Evolutionary conservation across 1,140 invertebrate genomes (phyloP).

Genomic region (Panulirus ornatus): DNA sequence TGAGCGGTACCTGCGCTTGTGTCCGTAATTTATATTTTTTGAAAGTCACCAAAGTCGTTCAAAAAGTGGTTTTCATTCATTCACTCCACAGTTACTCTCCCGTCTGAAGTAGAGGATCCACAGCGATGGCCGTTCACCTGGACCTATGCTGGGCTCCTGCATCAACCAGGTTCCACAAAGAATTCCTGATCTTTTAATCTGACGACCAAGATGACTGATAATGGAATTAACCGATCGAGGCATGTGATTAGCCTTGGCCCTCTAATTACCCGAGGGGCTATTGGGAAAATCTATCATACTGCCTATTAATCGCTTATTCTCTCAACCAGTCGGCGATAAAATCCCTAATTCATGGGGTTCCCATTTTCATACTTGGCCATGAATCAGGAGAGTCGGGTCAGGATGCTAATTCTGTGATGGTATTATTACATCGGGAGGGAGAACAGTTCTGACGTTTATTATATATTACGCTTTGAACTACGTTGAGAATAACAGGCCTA

Average conservation of each 20-base stretch:
- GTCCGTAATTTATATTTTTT: too few species aligned
- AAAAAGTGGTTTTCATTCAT: too few species aligned
- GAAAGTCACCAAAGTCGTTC: too few species aligned
- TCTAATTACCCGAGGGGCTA: background rate
- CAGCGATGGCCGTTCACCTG: too few species aligned
- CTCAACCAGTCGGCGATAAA: background rate
- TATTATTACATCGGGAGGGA: background rate
- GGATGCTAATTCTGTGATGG: background rate
- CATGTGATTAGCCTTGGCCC: background rate
- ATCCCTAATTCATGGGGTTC: background rate
- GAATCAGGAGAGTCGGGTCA: background rate
- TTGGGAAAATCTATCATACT: background rate
- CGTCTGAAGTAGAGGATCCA: too few species aligned
- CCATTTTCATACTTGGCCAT: background rate
- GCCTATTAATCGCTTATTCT: background rate
- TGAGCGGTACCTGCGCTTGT: too few species aligned
- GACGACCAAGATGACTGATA: background rate
- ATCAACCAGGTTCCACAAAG: too few species aligned
- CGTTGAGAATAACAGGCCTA: too few species aligned
- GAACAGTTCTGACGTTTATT: too few species aligned
- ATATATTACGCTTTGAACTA: too few species aligned
- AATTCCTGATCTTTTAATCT: background rate
- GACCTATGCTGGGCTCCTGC: too few species aligned
- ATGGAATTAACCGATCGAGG: background rate
- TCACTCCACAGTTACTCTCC: too few species aligned